Base-by-base conservation (phyloP, 2,888 invertebrate species). In the Xylota segnis region DNA sequence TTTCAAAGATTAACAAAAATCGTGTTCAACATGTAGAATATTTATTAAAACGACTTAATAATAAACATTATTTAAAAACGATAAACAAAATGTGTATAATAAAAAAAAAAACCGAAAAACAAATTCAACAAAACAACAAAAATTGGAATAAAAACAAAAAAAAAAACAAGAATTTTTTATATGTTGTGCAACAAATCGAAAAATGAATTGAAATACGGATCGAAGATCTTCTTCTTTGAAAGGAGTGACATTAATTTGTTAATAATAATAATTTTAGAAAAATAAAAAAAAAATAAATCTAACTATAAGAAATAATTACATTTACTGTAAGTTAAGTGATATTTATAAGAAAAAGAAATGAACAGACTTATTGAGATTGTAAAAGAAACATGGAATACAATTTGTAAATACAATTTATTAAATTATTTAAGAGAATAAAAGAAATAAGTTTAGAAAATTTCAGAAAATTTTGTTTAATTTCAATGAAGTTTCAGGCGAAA, bases 341-440 rank as follows among this genome's bases (percentile, higher is more conserved):
- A 86, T 86, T 82, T 86, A 45, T 86, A 86, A 86, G 76, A 76
- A 79, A 68, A 56, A 72, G 37, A 86, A 83, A 72, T 72, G 72
- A 86, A 86, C 72, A 82, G 82, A 86, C 86, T 77, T 86, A 86
- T 68, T 86, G 77, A 82, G 45, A 72, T 71, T 75, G 77, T 82
- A 82, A 72, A 71, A 71, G 65, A 54, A 72, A 52, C 27, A 52
- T n/a, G 45, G 18, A 34, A 65, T 32, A 29, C n/a, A 76, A 56
- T 52, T 52, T 86, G 86, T 86, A 86, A 72, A 86, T 86, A 86
- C 47, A 82, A 81, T 82, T 74, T 82, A 82, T 66, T 72, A 86
- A 81, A 86, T 61, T 61, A 86, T 82, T 77, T 86, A 86, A 86
- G 82, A 50, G 16, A 82, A 82, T 77, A 86, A 86, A 86, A 68